Evolutionary conservation across 2,888 invertebrate species (phyloP).

Genomic region (Meghimatium bilineatum): DNA sequence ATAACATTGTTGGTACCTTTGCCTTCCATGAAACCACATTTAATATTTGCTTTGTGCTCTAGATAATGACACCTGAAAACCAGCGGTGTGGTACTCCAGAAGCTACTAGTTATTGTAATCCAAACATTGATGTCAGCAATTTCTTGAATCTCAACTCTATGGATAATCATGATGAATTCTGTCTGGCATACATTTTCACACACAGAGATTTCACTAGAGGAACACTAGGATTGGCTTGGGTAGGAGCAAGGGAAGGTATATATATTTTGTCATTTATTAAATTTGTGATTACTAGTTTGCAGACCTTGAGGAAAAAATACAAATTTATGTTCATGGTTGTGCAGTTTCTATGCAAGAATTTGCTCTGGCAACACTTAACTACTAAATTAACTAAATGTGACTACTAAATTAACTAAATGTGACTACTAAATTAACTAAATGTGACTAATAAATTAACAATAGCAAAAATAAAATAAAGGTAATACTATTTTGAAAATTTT

Average conservation of each 20-base stretch:
- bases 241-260: slow-evolving; percentile 83
- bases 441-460: too few species aligned
- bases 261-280: not conserved
- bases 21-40: too few species aligned
- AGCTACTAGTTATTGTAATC: slow-evolving; percentile 85
- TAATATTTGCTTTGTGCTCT: not conserved
- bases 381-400: too few species aligned
- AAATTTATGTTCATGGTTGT: not conserved
- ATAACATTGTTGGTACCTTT: too few species aligned
- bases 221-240: slow-evolving; percentile 98
- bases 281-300: not conserved
- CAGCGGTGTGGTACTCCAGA: slow-evolving; percentile 53
- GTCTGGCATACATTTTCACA: slow-evolving; percentile 99
- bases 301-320: not conserved
- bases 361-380: not conserved
- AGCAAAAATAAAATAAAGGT: too few species aligned
- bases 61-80: slow-evolving; percentile 60
- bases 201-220: slow-evolving; percentile 98
- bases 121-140: slow-evolving; percentile 99
- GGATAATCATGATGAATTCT: slow-evolving; percentile 98
- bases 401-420: too few species aligned
- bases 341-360: not conserved
- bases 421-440: too few species aligned
- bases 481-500: too few species aligned
- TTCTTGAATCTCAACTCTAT: slow-evolving; percentile 98